Base-by-base conservation (phyloP, 2,888 invertebrate genomes). In the Spisula subtruncata region DNA sequence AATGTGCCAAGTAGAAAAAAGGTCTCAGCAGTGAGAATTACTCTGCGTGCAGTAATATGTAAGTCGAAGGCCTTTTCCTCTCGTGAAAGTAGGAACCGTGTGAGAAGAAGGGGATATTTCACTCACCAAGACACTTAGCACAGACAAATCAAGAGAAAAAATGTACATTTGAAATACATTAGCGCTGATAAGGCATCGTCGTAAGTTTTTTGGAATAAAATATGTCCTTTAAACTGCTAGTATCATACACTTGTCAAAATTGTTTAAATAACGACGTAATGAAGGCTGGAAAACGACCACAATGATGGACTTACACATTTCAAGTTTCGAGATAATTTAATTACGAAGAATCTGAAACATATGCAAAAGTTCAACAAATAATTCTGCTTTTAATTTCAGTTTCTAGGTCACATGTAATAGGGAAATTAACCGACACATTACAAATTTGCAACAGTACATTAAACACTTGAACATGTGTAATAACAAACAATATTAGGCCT, bases 1-100 rank as follows among this genome's bases (percentile, higher is more conserved):
- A 75, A 75, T 32, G 5, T 32, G 75, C 32, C 75, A 75, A n/a
- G n/a, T 75, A 5, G 51, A 8, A 71, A 75, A 75, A 75, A 75
- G 14, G 75, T 32, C 29, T 8, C 75, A 32, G 35, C 18, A 25
- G 29, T 75, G 75, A 35, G 60, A 18, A 35, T 75, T 32, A 32
- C 32, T 75, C 32, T 35, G 75, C 75, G 75, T 32, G 5, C 6
- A 2, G 35, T 14, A 14, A 16, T n/a, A n/a, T n/a, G n/a, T n/a
- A n/a, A n/a, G n/a, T n/a, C n/a, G 29, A 18, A 18, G 35, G 32
- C 75, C 32, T 35, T 32, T 29, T 25, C 29, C 4, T 16, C 18
- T 75, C 20, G n/a, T 75, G 35, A 75, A 75, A 12, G 32, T 71
- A 4, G 25, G 32, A 2, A 35, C 16, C 35, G 14, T 35, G 16